phyloP scores from a whole-genome alignment of 2,888 invertebrate genomes.

The Tigriopus californicus region DNA sequence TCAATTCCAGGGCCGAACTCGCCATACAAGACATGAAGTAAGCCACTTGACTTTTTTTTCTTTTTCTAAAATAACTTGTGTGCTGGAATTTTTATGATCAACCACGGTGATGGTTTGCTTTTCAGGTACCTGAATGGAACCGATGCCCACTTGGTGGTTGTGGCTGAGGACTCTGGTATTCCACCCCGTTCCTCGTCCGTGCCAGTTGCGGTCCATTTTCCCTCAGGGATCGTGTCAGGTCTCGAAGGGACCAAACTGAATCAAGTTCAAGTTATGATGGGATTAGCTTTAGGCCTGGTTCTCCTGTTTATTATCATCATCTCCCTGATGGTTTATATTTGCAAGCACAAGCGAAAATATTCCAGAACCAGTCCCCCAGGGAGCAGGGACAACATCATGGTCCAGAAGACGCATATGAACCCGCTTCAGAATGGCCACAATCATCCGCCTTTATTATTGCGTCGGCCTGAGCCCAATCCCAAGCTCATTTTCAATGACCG shows the following conservation, averaged over 20 bases:
- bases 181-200: slow-evolving; percentile 48
- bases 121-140: slow-evolving; percentile 31
- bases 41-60: neutral
- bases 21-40: slow-evolving; percentile 22
- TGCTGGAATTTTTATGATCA: too few species aligned
- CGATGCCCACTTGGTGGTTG: slow-evolving; percentile 53
- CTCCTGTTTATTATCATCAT: slow-evolving; percentile 54
- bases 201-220: slow-evolving; percentile 6
- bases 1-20: slow-evolving; percentile 46
- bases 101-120: too few species aligned
- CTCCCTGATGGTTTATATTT: slow-evolving; percentile 54
- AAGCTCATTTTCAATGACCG: too few species aligned
- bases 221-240: slow-evolving; percentile 20
- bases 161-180: slow-evolving; percentile 61
- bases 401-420: too few species aligned
- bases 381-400: neutral
- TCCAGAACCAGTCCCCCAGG: neutral
- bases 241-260: slow-evolving; percentile 29
- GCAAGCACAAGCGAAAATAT: slow-evolving; percentile 23
- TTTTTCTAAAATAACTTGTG: neutral
- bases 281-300: slow-evolving; percentile 50
- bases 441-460: too few species aligned
- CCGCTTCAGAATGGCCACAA: too few species aligned
- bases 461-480: too few species aligned
- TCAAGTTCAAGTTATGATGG: slow-evolving; percentile 36